Base-by-base conservation (phyloP, 1,140 invertebrate genomes). In the Pseudomyrmex concolor region DNA sequence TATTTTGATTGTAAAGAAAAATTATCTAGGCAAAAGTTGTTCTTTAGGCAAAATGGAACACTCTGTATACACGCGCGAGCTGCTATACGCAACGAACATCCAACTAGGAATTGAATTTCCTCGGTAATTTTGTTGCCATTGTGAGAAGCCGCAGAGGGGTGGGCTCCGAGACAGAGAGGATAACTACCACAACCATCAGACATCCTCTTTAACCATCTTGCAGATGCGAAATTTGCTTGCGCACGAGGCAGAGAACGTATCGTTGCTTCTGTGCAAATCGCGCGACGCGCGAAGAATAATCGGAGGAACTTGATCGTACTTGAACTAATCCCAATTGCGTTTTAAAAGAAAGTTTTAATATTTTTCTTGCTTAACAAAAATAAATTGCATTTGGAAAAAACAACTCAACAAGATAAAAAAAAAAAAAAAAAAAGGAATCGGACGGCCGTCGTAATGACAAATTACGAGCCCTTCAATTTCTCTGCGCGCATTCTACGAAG, bases 121-220 rank as follows among this genome's bases (percentile, higher is more conserved):
- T 86, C 76, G 89, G 87, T 93, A 94, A 94, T 93, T 93, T 93
- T 93, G 93, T 93, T 93, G 90, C 89, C 90, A 93, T 93, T 94
- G 90, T 89, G 89, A 90, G 68, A 71, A 60, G 68, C 81, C 50
- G 51, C 84, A 84, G 34, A 54, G 70, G 60, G 48, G 43, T 64
- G 60, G 50, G 84, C 19, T 84, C 85, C 86, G 85, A 89, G 88
- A 90, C 89, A 86, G 91, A 91, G 89, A 34, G 34, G 89, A 83
- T 90, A 90, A 92, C 91, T 92, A 92, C 91, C 87, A 70, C 70
- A 88, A 55, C 74, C 86, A 25, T 83, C 83, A 48, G 55, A 43
- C 22, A n/a, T 68, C 88, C 71, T 62, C 55, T 72, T 84, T 85
- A 83, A 86, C 80, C 66, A 84, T 60, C 54, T 77, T 43, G 70